A percentile compares a stretch with the other conserved stretches of the same genome.
Conservation (phyloP, 2,113 vertebrate genomes). For the Crocuta crocuta region DNA sequence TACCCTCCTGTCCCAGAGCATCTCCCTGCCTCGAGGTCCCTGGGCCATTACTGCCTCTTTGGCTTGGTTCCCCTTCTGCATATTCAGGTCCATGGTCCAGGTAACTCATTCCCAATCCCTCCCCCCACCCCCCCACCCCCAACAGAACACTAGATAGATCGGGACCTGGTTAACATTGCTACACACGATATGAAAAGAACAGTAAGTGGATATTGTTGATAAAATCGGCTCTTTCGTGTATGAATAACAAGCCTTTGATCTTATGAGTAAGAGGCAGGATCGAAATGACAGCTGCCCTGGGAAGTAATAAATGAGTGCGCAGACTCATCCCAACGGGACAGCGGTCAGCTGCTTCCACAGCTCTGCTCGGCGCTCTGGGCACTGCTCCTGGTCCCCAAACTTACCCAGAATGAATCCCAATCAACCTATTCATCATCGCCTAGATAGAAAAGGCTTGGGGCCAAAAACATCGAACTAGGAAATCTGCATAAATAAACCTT, state of each 20-base stretch:
- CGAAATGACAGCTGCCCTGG: neutral
- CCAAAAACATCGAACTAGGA: neutral
- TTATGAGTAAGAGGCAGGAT: neutral
- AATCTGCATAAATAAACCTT: neutral
- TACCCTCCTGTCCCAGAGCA: neutral
- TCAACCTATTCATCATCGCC: neutral
- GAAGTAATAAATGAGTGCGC: neutral
- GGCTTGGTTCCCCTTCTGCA: neutral
- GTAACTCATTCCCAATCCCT: neutral
- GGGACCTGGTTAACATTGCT: neutral
- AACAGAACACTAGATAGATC: neutral
- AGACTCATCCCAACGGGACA: too few species aligned
- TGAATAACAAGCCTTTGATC: neutral
- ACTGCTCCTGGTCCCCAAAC: neutral
- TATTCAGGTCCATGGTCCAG: neutral
- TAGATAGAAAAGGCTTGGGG: neutral
- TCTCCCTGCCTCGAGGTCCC: neutral
- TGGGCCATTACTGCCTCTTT: fast-evolving
- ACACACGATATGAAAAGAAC: neutral
- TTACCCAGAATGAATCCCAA: neutral
- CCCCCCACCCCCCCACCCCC: too few species aligned
- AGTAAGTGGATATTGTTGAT: neutral
- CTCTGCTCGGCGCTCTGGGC: too few species aligned
- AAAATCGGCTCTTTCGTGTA: neutral
- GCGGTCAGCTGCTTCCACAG: neutral